phyloP scores from a whole-genome alignment of 2,113 vertebrate species.

The Platycercus adscitus region DNA sequence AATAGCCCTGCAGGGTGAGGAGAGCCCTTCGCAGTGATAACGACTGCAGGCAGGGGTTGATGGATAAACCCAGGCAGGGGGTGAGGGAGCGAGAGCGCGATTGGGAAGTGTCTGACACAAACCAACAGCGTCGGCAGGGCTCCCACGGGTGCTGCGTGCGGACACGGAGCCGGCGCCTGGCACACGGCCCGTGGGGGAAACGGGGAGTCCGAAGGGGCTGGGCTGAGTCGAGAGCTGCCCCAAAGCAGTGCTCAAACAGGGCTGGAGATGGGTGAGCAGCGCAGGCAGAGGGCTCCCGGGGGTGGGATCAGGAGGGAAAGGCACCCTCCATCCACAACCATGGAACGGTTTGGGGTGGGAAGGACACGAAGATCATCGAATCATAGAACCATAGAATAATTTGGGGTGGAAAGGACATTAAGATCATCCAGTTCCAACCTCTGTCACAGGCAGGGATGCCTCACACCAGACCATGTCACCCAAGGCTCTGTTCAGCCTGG shows the following conservation, averaged over 20 bases:
- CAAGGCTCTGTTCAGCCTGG: background rate
- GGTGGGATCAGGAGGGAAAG: background rate
- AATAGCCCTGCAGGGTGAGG: conserved; percentile 57
- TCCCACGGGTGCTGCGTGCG: conserved; percentile 21
- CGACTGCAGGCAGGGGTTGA: conserved; percentile 62
- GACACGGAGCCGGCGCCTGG: background rate
- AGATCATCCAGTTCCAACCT: background rate
- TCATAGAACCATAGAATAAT: background rate
- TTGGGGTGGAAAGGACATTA: background rate
- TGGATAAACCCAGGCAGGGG: conserved; percentile 61
- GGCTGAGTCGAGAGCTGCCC: background rate
- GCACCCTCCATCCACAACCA: background rate
- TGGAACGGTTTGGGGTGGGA: background rate
- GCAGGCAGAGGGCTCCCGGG: background rate
- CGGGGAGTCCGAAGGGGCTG: background rate
- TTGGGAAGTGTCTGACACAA: conserved; percentile 63
- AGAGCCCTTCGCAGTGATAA: conserved; percentile 60
- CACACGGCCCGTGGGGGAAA: background rate
- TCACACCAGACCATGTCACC: background rate
- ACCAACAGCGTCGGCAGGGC: conserved; percentile 56
- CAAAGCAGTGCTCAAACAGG: background rate
- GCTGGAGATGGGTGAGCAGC: background rate
- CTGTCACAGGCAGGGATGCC: background rate
- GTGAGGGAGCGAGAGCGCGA: conserved; percentile 26
- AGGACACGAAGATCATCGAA: background rate